Evolutionary conservation across 2,888 invertebrate species (phyloP).

Genomic region (Aspidiotus rigidus): DNA sequence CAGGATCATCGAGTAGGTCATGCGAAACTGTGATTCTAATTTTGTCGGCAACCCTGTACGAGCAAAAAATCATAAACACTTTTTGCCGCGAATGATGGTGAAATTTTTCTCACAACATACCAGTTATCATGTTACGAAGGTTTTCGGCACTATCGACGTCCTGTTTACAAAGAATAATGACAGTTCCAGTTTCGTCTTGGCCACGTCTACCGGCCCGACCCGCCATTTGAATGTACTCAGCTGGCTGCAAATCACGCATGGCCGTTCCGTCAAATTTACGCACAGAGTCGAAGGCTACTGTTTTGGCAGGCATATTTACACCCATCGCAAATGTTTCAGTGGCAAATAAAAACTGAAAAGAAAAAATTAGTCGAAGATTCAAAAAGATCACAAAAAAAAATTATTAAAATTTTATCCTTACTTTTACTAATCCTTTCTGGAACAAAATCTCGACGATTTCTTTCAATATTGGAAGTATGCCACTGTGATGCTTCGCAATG

Average conservation of each 20-base stretch:
- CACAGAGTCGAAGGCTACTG: conserved; percentile 90
- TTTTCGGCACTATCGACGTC: conserved; percentile 63
- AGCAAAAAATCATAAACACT: background rate
- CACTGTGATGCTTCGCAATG: conserved; percentile 96
- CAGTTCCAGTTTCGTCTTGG: conserved; percentile 86
- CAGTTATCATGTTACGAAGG: conserved; percentile 75
- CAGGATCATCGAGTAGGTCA: conserved; percentile 93
- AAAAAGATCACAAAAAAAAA: background rate
- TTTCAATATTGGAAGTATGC: conserved; percentile 94
- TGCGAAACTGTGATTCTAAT: conserved; percentile 84
- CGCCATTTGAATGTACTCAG: conserved; percentile 98
- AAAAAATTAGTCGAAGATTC: conserved; percentile 22
- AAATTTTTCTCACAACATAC: conserved; percentile 41
- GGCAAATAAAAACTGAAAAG: conserved; percentile 79
- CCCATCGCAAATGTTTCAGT: conserved; percentile 99
- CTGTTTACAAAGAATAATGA: conserved; percentile 79
- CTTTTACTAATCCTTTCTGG: conserved; percentile 81
- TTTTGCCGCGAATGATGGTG: background rate
- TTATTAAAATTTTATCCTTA: conserved; percentile 40
- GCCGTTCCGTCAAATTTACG: conserved; percentile 82
- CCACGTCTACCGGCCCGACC: conserved; percentile 93
- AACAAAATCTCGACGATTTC: conserved; percentile 98
- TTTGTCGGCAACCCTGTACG: conserved; percentile 58
- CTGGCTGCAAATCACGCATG: conserved; percentile 68
- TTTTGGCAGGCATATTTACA: conserved; percentile 98